Percentiles rank a stretch among this genome's conserved stretches.
Conservation (phyloP, 37 sponge, comb jelly and placozoan genomes). For the Oscarella lobularis region DNA sequence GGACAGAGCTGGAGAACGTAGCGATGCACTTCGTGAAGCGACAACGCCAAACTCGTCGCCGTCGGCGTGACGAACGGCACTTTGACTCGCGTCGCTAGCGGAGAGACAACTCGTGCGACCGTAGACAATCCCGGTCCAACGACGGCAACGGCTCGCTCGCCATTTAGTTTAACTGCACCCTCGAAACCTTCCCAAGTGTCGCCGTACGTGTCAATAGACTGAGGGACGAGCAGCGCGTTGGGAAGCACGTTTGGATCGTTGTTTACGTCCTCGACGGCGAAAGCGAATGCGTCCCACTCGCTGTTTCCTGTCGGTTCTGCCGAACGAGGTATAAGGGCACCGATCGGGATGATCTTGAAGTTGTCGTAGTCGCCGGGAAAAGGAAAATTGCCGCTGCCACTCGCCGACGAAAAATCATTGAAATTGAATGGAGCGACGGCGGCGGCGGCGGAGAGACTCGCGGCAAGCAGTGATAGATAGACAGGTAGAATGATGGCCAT, state of each 20-base stretch:
- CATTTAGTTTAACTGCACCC: neutral
- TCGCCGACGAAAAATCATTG: too few relatives aligned
- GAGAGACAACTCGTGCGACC: neutral
- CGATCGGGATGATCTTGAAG: neutral
- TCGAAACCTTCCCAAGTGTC: neutral
- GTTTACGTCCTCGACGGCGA: neutral
- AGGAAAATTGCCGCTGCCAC: too few relatives aligned
- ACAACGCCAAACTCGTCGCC: neutral
- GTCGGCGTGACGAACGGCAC: slow-evolving; percentile 4
- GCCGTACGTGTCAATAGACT: neutral
- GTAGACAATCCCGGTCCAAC: neutral
- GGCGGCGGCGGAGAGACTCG: too few relatives aligned
- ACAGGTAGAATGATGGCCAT: too few relatives aligned
- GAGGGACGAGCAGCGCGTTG: neutral
- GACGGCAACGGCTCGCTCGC: neutral
- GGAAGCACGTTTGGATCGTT: neutral
- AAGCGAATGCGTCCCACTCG: neutral
- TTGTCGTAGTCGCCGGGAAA: too few relatives aligned
- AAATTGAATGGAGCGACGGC: too few relatives aligned
- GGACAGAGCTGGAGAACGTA: neutral
- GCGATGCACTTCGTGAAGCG: slow-evolving; percentile 1
- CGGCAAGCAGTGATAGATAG: too few relatives aligned
- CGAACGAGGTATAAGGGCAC: neutral
- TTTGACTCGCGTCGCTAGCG: neutral
- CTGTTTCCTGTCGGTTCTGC: neutral